Evolutionary conservation across 2,113 vertebrate genomes (phyloP), one percentile per base, ranked within the genome.

Genomic region (Manacus vitellinus): DNA sequence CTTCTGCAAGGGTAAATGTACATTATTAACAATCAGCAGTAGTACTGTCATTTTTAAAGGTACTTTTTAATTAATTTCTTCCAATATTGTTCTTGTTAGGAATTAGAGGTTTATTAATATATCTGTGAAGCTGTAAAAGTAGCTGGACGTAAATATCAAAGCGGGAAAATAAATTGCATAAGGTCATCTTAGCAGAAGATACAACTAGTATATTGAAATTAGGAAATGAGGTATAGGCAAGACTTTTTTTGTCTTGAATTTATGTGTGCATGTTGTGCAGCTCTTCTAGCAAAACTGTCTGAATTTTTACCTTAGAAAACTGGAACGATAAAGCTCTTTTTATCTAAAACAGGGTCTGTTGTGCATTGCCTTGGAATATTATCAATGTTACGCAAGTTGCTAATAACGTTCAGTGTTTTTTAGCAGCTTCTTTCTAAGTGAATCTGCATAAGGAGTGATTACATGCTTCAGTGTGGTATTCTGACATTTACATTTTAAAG

Each of bases 301-400:
- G 59, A 51, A 61, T 75, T 93, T 91, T 91, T 74, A 44, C 72
- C 66, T 79, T 67, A 54, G 17, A 86, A 83, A 52, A 12, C 35
- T 65, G 47, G 37, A 86, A 94, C 0, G 68, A 92, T 75, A 81
- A 78, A 81, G 37, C 2, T 1, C 44, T 47, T 90, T 83, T 93
- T 91, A 95, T 96, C 95, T 93, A n/a, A 52, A 49, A n/a, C 15
- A 78, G 28, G 2, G 90, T 62, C 83, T 95, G 80, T 28, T 75
- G 44, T 82, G 75, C 79, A 59, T 44, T 52, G 79, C 79, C 92
- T 72, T 68, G 44, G 47, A 96, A 65, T 54, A 33, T 94, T 97
- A 96, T 97, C 96, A 73, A 78, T 58, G 74, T 79, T 49, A 55
- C 0, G 0, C 92, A 95, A 97, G 75, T 35, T 75, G 86, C 85